Conservation (phyloP, 2,888 invertebrate genomes). For the Zhuqinia jingwanae region DNA sequence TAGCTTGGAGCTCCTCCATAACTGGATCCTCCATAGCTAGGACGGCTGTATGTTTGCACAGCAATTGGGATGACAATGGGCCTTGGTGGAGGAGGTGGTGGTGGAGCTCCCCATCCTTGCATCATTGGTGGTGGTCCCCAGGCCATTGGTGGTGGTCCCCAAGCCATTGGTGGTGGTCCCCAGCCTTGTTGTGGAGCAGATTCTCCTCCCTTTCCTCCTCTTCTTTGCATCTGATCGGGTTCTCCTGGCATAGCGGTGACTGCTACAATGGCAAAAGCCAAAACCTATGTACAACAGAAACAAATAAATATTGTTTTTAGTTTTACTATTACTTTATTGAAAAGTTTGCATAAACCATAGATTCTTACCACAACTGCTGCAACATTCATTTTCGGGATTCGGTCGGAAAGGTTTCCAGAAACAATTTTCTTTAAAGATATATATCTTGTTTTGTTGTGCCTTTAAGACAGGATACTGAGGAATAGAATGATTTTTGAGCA, state of each 20-base stretch:
- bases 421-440: too few relatives aligned
- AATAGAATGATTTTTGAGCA: too few relatives aligned
- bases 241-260: background rate
- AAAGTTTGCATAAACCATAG: too few relatives aligned
- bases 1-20: background rate
- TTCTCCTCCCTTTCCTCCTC: background rate
- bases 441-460: too few relatives aligned
- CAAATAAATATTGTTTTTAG: background rate
- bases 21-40: background rate
- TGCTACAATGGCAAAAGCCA: background rate
- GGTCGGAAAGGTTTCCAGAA: too few relatives aligned
- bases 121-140: conserved; percentile 36
- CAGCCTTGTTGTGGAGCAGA: background rate
- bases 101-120: conserved; percentile 16
- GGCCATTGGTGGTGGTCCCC: conserved; percentile 4
- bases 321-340: too few relatives aligned
- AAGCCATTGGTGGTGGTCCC: background rate
- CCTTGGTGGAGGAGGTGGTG: conserved; percentile 24
- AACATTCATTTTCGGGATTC: too few relatives aligned
- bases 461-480: too few relatives aligned
- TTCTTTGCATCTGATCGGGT: too few relatives aligned
- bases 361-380: too few relatives aligned
- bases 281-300: background rate
- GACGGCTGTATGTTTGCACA: background rate
- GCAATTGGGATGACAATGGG: conserved; percentile 12